Conservation (phyloP, 2,113 vertebrate genomes). For the Morphnarchus princeps region DNA sequence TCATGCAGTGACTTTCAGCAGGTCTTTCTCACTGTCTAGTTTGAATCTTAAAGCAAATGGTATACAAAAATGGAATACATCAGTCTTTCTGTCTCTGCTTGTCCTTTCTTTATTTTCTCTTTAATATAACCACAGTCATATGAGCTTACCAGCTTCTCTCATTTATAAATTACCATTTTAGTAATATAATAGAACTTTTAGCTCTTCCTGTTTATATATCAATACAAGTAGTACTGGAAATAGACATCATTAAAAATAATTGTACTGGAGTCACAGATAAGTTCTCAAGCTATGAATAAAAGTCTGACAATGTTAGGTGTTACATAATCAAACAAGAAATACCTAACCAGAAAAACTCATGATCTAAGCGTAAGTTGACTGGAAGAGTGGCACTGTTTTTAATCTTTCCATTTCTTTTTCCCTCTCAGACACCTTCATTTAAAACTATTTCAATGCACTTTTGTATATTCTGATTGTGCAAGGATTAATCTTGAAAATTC, state of each 20-base stretch:
- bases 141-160: neutral
- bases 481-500: neutral
- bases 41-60: neutral
- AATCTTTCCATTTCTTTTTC: neutral
- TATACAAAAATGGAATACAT: neutral
- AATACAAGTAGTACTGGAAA: neutral
- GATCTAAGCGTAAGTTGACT: neutral
- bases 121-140: neutral
- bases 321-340: neutral
- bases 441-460: neutral
- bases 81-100: neutral
- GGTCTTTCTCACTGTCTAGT: neutral
- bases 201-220: neutral
- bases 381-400: neutral
- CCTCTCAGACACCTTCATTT: neutral
- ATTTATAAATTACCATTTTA: neutral
- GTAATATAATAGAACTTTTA: neutral
- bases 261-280: neutral
- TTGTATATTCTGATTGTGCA: neutral
- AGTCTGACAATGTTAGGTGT: too few species aligned
- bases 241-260: neutral
- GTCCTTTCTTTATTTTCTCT: neutral
- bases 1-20: neutral
- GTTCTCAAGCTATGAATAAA: neutral
- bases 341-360: neutral